phyloP scores from a whole-genome alignment of 1,140 invertebrate genomes.

The Sinella curviseta region DNA sequence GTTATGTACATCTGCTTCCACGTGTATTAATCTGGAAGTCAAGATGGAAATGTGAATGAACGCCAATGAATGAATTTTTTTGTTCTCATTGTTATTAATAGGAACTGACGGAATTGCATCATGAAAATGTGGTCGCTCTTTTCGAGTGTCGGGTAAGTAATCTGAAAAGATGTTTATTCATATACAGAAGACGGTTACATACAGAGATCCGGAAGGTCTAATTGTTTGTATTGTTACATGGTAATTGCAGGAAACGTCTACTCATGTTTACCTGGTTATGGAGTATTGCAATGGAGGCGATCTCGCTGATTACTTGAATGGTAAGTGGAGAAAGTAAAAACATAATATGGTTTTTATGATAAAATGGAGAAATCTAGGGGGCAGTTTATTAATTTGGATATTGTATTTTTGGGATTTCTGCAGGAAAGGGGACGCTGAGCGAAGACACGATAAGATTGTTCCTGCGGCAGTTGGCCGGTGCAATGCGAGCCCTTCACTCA shows the following conservation, averaged over 20 bases:
- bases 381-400: neutral
- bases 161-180: too few species aligned
- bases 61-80: too few species aligned
- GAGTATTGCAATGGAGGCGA: slow-evolving; percentile 99
- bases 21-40: neutral
- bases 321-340: slow-evolving; percentile 63
- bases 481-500: slow-evolving; percentile 92
- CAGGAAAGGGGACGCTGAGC: slow-evolving; percentile 86
- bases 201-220: neutral
- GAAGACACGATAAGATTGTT: slow-evolving; percentile 96
- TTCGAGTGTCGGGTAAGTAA: slow-evolving; percentile 82
- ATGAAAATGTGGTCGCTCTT: slow-evolving; percentile 96
- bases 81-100: slow-evolving; percentile 55
- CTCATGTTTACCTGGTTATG: slow-evolving; percentile 96
- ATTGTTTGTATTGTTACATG: slow-evolving; percentile 30
- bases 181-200: neutral
- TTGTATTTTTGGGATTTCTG: slow-evolving; percentile 49
- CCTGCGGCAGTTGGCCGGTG: slow-evolving; percentile 88
- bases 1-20: neutral
- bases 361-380: too few species aligned
- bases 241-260: slow-evolving; percentile 76
- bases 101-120: slow-evolving; percentile 92
- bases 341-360: too few species aligned
- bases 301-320: slow-evolving; percentile 92
- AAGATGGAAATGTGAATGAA: slow-evolving; percentile 24